Evolutionary conservation across 2,113 vertebrate species (phyloP), one percentile per base, ranked within the genome.

Genomic region (Dicentrarchus labrax): DNA sequence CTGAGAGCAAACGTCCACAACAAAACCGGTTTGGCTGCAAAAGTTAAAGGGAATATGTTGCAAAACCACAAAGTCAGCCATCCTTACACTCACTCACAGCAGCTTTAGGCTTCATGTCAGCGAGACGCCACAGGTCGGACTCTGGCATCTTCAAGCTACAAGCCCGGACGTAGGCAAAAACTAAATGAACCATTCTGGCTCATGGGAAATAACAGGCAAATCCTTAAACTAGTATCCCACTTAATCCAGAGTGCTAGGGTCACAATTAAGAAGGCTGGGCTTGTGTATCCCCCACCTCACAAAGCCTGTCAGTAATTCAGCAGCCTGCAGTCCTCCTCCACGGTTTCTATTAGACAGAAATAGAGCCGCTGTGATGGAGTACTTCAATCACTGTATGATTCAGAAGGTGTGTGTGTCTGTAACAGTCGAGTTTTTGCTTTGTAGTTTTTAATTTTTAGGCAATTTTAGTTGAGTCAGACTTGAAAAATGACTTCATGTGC

Each of bases 11-110:
- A 48, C 19, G 47, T 60, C 24, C 3, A 45, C 11, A 66, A 57
- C 13, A 19, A 75, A 89, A 86, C 53, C 22, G 21, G 73, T 83
- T 84, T 84, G 72, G 24, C 65, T 24, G 62, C 54, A 45, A 57
- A 82, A 24, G 45, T 72, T 16, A 68, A 74, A 84, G 57, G 38
- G 67, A 47, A 64, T 21, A 66, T 62, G 59, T 39, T 7, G 36
- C 16, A 12, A 72, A 80, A 64, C 30, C 67, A 76, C 66, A 45
- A 38, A 39, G 60, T 39, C 68, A 57, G 30, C 45, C 6, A 54
- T 39, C 19, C n/a, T 45, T 54, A 80, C 13, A 36, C 16, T 72
- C 36, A 53, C 22, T 36, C 21, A 5, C 30, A 47, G 56, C 57
- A 21, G 75, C 38, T 80, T 10, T 4, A 10, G 48, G 60, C 30